Conservation (phyloP, 2,113 vertebrate species). For the Thalassarche chlororhynchos region DNA sequence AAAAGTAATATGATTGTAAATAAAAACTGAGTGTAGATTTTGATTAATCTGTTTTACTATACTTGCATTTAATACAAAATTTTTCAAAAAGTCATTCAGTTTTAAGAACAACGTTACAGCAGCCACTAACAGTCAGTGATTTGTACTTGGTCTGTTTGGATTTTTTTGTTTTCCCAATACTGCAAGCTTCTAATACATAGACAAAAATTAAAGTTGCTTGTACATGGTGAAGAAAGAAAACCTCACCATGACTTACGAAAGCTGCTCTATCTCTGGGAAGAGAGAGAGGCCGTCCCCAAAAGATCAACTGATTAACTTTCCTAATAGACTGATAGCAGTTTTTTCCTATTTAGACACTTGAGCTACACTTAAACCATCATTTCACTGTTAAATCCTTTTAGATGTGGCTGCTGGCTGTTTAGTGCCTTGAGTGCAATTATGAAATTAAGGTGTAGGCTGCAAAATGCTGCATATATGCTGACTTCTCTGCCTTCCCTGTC, state of each 20-base stretch:
- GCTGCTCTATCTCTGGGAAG: neutral
- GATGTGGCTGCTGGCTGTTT: neutral
- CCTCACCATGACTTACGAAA: neutral
- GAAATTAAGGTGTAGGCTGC: neutral
- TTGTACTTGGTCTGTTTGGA: neutral
- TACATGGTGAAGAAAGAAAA: neutral
- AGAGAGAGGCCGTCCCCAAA: neutral
- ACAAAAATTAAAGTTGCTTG: neutral
- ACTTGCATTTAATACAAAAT: neutral
- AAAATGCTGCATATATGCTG: neutral
- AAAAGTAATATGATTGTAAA: conserved; percentile 48
- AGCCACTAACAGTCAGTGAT: neutral
- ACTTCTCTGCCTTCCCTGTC: neutral
- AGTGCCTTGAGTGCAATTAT: neutral
- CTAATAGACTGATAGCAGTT: neutral
- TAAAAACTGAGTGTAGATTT: conserved; percentile 1
- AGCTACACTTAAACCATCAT: neutral
- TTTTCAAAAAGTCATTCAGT: neutral
- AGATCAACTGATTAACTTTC: neutral
- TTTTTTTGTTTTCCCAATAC: neutral
- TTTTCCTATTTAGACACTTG: neutral
- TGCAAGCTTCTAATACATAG: neutral
- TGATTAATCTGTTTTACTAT: neutral
- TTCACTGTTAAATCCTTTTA: neutral
- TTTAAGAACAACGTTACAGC: neutral